Evolutionary conservation across 2,113 vertebrate species (phyloP), one percentile per base, ranked within the genome.

Genomic region (Elanoides forficatus): DNA sequence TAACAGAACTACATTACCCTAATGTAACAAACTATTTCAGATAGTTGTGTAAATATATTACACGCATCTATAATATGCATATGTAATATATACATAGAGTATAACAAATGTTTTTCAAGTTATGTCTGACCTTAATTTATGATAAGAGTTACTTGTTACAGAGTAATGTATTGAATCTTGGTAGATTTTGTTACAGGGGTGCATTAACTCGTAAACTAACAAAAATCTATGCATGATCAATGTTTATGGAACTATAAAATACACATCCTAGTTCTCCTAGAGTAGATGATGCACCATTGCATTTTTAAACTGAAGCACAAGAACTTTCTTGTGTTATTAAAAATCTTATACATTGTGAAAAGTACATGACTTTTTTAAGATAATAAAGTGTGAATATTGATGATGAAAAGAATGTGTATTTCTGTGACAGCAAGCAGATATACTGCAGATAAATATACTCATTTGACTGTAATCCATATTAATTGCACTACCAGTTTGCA

Each of bases 301-400:
- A 11, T 78, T 93, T 96, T 88, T 75, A 85, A 97, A 59, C 60
- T 88, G 32, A 90, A 81, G 73, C 43, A 74, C 1, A 15, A 86
- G 42, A 27, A 32, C n/a, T 86, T 76, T 92, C 84, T 93, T 65
- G 43, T 67, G 7, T 56, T 94, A 76, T 88, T 95, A 78, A 90
- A 94, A 56, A 14, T 29, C 79, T 81, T 86, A 55, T 13, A 65
- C 11, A 22, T 14, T 47, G 20, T 63, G 66, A 93, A 58, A 91
- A 26, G 19, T 40, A 76, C 22, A 4, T 40, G 48, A 91, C 55
- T 36, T 86, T 86, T 86, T 34, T 43, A 91, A 90, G 43, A 88
- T 42, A 76, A 82, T 38, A 26, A 85, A 78, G 7, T 74, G 15
- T 86, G 42, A 86, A 86, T 19, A 42, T 8, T 50, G 25, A 60